phyloP scores from a whole-genome alignment of 2,888 invertebrate genomes.

The Rhagonycha fulva region DNA sequence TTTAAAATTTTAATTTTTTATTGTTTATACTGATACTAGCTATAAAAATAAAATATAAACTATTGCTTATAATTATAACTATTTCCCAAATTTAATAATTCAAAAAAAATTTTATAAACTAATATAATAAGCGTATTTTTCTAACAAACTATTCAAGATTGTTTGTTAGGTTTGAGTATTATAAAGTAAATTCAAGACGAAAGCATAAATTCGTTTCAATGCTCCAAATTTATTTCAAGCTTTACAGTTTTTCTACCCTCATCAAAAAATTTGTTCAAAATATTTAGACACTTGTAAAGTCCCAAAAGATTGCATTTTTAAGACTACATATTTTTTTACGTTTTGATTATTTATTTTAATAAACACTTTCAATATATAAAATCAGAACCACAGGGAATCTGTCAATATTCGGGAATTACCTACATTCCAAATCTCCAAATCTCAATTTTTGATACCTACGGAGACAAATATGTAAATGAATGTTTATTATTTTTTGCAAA shows the following conservation, averaged over 20 bases:
- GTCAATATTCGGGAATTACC: too few species aligned
- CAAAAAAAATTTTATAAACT: too few species aligned
- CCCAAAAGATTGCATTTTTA: not conserved
- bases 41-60: not conserved
- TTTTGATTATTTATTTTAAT: not conserved
- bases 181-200: not conserved
- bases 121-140: not conserved
- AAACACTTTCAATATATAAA: not conserved
- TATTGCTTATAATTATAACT: too few species aligned
- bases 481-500: too few species aligned
- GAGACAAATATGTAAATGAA: too few species aligned
- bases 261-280: not conserved
- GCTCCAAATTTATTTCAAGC: not conserved
- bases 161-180: not conserved
- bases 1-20: too few species aligned
- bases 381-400: not conserved
- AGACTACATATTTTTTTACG: not conserved
- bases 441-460: too few species aligned
- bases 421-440: too few species aligned
- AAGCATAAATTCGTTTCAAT: not conserved
- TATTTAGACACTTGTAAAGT: not conserved
- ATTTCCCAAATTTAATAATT: too few species aligned
- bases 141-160: not conserved
- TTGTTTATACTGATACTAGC: not conserved
- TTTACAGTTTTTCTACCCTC: not conserved